These are phyloP conservation scores for Lymantria dispar DNA, from an alignment of 2,888 invertebrate genomes.

Conservation along the genomic window DNA sequence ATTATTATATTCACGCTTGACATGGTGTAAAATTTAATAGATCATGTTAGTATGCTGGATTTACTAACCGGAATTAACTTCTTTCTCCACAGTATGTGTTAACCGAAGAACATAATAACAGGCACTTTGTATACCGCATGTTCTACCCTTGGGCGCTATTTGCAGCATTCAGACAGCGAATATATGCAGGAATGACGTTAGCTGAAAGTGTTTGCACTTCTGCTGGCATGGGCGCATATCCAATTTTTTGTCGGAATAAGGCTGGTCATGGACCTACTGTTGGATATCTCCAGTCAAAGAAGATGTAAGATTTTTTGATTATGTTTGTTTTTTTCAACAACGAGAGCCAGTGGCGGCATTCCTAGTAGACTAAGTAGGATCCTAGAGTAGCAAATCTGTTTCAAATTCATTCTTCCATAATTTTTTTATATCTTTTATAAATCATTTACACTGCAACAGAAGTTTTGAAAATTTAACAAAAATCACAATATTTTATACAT, in stretches of 20 bases:
- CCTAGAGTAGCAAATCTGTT: too few species aligned
- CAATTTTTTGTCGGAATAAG: constrained; percentile 86
- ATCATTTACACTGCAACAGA: too few species aligned
- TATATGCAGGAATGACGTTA: constrained; percentile 94
- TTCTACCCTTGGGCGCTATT: constrained; percentile 94
- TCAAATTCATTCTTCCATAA: too few species aligned
- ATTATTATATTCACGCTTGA: too few species aligned
- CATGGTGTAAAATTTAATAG: too few species aligned
- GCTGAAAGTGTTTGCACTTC: constrained; percentile 97
- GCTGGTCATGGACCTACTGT: constrained; percentile 93
- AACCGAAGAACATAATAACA: constrained; percentile 88
- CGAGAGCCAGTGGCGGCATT: too few species aligned
- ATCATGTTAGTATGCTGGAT: too few species aligned
- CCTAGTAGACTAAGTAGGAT: too few species aligned
- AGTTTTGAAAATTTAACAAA: too few species aligned
- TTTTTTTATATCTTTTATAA: too few species aligned
- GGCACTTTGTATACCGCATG: constrained; percentile 89
- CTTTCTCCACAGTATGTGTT: constrained; percentile 86
- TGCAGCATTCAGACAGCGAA: constrained; percentile 93
- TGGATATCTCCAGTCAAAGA: constrained; percentile 83
- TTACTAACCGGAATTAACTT: background rate
- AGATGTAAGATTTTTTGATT: constrained; percentile 67
- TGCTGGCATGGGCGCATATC: constrained; percentile 96
- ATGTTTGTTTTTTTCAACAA: too few species aligned
- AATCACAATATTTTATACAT: too few species aligned